Evolutionary conservation across 1,140 invertebrate genomes (phyloP).

Genomic region (Cephus cinctus): DNA sequence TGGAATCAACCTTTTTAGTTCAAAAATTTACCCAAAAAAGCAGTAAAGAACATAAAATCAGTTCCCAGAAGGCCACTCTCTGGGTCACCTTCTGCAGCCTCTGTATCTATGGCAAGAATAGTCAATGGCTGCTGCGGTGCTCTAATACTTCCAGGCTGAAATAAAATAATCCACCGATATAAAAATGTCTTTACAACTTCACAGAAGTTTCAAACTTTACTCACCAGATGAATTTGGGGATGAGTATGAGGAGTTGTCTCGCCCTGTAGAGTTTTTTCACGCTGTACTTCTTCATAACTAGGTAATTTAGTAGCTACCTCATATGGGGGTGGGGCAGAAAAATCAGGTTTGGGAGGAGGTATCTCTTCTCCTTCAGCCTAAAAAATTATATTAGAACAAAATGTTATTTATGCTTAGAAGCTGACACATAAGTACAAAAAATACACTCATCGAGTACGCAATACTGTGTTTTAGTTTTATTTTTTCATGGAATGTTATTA

Average conservation of each 20-base stretch:
- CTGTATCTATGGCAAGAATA: conserved; percentile 70
- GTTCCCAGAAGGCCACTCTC: conserved; percentile 79
- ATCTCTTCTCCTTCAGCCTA: conserved; percentile 56
- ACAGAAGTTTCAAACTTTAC: too few species aligned
- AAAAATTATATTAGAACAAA: conserved; percentile 9
- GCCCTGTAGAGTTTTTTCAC: conserved; percentile 78
- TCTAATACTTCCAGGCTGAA: conserved; percentile 53
- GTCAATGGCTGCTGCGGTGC: conserved; percentile 62
- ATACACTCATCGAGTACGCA: too few species aligned
- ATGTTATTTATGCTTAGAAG: background rate
- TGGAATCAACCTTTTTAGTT: conserved; percentile 2
- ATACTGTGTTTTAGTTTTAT: too few species aligned
- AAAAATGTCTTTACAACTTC: background rate
- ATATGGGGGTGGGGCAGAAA: conserved; percentile 83
- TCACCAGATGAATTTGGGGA: conserved; percentile 47
- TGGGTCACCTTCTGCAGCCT: conserved; percentile 69
- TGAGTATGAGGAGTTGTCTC: conserved; percentile 55
- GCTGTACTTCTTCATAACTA: conserved; percentile 87
- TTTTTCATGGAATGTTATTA: background rate
- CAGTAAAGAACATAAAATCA: conserved; percentile 85
- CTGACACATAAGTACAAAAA: too few species aligned
- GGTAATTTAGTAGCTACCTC: conserved; percentile 80
- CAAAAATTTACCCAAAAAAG: conserved; percentile 71
- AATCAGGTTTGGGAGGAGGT: conserved; percentile 77
- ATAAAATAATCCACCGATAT: too few species aligned